Conservation (phyloP, 2,797 vertebrate genomes). For the Typhlichthys subterraneus region DNA sequence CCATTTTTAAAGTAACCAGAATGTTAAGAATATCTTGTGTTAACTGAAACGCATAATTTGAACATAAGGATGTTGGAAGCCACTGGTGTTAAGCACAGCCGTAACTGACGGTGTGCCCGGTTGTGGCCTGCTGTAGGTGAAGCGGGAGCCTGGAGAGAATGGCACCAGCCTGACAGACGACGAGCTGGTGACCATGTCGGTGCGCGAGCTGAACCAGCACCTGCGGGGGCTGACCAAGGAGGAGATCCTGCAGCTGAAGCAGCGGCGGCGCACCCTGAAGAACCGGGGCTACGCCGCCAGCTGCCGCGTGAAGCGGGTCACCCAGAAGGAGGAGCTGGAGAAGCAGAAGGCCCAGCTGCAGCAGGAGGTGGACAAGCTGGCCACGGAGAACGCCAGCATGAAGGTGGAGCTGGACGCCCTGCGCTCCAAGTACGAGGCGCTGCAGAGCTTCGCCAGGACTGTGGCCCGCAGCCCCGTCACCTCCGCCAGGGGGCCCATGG, state of each 20-base stretch:
- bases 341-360: conserved; percentile 95
- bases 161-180: conserved; percentile 97
- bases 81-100: too few species aligned
- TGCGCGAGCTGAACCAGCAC: conserved; percentile 98
- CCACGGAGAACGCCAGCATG: conserved; percentile 96
- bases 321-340: conserved; percentile 98
- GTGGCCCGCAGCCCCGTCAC: conserved; percentile 92
- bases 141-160: conserved; percentile 98
- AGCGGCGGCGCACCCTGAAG: conserved; percentile 95
- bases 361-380: conserved; percentile 97
- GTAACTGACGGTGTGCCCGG: background rate
- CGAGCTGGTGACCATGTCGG: conserved; percentile 98
- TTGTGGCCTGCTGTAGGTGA: conserved; percentile 80
- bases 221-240: conserved; percentile 95
- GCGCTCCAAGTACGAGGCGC: conserved; percentile 97
- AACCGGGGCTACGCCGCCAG: conserved; percentile 97
- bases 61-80: too few species aligned
- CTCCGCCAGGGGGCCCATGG: conserved; percentile 84
- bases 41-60: too few species aligned
- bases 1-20: too few species aligned
- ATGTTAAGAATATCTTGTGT: too few species aligned
- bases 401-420: conserved; percentile 96
- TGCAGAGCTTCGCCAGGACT: conserved; percentile 97
- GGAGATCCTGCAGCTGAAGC: conserved; percentile 96
- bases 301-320: conserved; percentile 96